Evolutionary conservation across 2,888 invertebrate species (phyloP), one percentile per base, ranked within the genome.

Genomic region (Lacanobia oleracea): DNA sequence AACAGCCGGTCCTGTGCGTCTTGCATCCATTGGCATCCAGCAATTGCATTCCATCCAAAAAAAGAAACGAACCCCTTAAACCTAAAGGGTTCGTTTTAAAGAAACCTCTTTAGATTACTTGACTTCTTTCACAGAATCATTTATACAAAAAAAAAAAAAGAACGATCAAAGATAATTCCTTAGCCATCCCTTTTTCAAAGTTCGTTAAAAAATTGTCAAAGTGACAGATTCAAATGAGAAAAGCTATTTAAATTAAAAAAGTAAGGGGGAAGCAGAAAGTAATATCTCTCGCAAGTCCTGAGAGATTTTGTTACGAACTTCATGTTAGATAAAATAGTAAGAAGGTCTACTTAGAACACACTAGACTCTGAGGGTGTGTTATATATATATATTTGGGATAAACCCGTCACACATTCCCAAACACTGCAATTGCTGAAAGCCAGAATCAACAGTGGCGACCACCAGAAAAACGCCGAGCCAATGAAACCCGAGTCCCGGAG

Each of bases 161-260:
- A 48, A 37, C 27, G n/a, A 64, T 57, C 51, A 62, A 53, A 77
- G 82, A 66, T 65, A 82, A 62, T 62, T 72, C 21, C 33, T n/a
- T 5, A 18, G 23, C 37, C 63, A 60, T 64, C 16, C 51, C 16
- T 63, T 82, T 76, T 63, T 54, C 71, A 0, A 51, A 78, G 54
- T 67, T 72, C 40, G 40, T 70, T 77, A 54, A 27, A 56, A 78
- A 23, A 59, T 59, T 63, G 53, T 72, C 60, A 78, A 78, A 67
- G 61, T 79, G 79, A 72, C 72, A 64, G 79, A 64, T 78, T 37
- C 60, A 72, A 83, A 79, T 79, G 67, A 82, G 57, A 79, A 83
- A 72, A 65, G 67, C 67, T 48, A 73, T 79, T 79, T 54, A 73
- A 72, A 66, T 57, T 57, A 43, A 77, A 80, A 71, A 82, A 63